These are phyloP conservation scores for Arrhamphus sclerolepis DNA, from an alignment of 2,797 vertebrate genomes.

Conservation along the genomic window DNA sequence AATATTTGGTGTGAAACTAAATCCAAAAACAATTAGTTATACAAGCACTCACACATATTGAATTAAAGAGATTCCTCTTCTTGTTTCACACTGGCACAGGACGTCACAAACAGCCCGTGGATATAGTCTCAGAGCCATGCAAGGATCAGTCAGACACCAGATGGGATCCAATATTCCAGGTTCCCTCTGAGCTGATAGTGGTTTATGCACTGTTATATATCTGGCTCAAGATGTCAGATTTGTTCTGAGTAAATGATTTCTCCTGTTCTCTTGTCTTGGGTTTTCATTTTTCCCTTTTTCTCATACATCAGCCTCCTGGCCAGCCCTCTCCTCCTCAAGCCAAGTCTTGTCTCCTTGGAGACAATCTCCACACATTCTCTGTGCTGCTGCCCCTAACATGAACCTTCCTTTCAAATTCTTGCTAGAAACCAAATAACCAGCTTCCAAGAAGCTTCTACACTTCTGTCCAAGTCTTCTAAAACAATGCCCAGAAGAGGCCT, in stretches of 20 bases:
- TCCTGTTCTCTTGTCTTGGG: conserved; percentile 53
- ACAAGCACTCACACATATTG: conserved; percentile 69
- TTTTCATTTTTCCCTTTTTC: conserved; percentile 32
- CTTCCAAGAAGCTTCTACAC: conserved; percentile 53
- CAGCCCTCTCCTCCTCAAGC: conserved; percentile 68
- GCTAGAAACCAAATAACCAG: conserved; percentile 48
- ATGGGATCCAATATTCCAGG: conserved; percentile 55
- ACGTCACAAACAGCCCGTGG: conserved; percentile 48
- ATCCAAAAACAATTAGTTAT: conserved; percentile 71
- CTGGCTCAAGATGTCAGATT: conserved; percentile 56
- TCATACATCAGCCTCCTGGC: conserved; percentile 62
- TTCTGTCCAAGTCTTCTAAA: conserved; percentile 41
- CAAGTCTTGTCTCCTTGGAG: conserved; percentile 68
- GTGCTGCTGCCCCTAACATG: conserved; percentile 54
- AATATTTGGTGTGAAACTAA: conserved; percentile 74
- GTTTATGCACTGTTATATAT: conserved; percentile 55
- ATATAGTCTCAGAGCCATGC: conserved; percentile 63
- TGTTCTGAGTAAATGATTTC: conserved; percentile 62
- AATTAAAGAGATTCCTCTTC: conserved; percentile 61
- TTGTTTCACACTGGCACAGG: conserved; percentile 53
- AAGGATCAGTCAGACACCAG: conserved; percentile 51
- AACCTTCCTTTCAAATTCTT: conserved; percentile 47
- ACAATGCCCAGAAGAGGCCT: conserved; percentile 23
- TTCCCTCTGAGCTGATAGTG: conserved; percentile 39
- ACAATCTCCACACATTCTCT: conserved; percentile 64